Base-by-base conservation (phyloP, 2,888 invertebrate species). In the Drosophila falleni region DNA sequence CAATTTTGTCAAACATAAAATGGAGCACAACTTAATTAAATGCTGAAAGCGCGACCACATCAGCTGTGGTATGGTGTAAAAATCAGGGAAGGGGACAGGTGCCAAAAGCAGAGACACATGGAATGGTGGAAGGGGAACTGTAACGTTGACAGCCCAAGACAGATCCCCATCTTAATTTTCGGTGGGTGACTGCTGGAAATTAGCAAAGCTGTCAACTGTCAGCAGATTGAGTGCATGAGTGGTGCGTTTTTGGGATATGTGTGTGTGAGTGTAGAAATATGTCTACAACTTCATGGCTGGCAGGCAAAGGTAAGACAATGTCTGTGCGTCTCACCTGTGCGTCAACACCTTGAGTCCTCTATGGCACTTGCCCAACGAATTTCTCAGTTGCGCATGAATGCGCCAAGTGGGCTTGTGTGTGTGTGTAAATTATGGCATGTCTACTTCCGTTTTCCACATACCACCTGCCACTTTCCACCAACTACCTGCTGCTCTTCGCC, bases 201-300 rank as follows among this genome's bases (percentile, higher is more conserved):
- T 88, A 88, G 90, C 90, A 87, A 79, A 88, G 81, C 87, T 88
- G 89, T 89, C 89, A 87, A 80, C 87, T 88, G 83, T 78, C 87
- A 89, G 80, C 64, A 65, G 67, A 47, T 51, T 51, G 35, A 56
- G 55, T 37, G 59, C 15, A 50, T 35, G 46, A 46, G 26, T 23
- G 50, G 29, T 26, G 46, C 39, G 23, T 50, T 61, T 33, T 50
- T 58, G 75, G 29, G n/a, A n/a, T n/a, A n/a, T n/a, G n/a, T n/a
- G n/a, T 16, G 46, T 56, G 62, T 51, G 68, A 50, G 70, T 54
- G 65, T 74, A 60, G 75, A 73, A 64, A 61, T 67, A 72, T 72
- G 69, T 69, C 84, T 71, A 73, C 78, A 77, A 73, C 73, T 80
- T 79, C 73, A 77, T 73, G 66, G 63, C 79, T 74, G 70, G 63